Evolutionary conservation across 2,113 vertebrate species (phyloP), one percentile per base, ranked within the genome.

Genomic region (Verasper variegatus): DNA sequence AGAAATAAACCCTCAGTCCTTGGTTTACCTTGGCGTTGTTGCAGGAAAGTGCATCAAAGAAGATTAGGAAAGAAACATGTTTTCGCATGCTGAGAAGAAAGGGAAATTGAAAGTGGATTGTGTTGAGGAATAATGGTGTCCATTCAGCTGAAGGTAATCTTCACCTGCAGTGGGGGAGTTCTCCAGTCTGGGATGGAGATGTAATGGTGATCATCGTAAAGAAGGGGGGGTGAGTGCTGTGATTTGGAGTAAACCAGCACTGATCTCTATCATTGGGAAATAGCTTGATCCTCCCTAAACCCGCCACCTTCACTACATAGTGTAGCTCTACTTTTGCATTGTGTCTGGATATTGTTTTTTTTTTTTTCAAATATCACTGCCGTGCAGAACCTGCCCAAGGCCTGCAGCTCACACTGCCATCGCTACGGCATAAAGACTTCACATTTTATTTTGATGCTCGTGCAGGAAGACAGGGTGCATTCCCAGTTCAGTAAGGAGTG

Each of bases 381-480:
- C 93, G 94, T 94, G 94, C 95, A 96, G 95, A 95, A 93, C 92
- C 94, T 93, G 95, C 96, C 95, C 94, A 93, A 87, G 94, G 96
- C 94, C 94, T 94, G 85, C 93, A 93, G 85, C 87, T 93, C 94
- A 90, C 87, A 64, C 74, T 75, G 86, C 83, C 83, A 86, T 87
- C 75, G 88, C 86, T 58, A 69, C 37, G 24, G 69, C 82, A 82
- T 86, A 70, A 89, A 87, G 78, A 86, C 81, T 76, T 85, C 73
- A 78, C 72, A 74, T 86, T 85, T 87, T 86, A 85, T 91, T 82
- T 86, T 85, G 84, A 90, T 85, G 76, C 85, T 83, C 65, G 72
- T 74, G 85, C 68, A 66, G 74, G 74, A 81, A 86, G 89, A 86
- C 78, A 74, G 84, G 82, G 89, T 86, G 86, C 82, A 83, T 83